Conservation (phyloP, 2,113 vertebrate genomes). For the Actinemys pallida region DNA sequence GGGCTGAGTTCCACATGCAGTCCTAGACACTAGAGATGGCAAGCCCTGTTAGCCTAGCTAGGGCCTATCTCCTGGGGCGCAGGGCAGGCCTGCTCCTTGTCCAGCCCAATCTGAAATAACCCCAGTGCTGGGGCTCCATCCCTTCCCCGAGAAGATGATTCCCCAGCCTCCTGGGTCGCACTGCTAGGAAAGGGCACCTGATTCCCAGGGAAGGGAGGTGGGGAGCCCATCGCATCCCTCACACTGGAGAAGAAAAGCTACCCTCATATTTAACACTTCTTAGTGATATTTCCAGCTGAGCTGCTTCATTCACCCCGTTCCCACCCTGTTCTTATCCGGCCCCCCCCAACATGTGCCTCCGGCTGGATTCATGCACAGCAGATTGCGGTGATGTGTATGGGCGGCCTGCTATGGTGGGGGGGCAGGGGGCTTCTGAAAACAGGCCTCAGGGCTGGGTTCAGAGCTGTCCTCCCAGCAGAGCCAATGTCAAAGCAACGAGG, state of each 20-base stretch:
- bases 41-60: background rate
- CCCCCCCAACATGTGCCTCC: background rate
- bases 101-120: background rate
- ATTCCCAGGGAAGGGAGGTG: background rate
- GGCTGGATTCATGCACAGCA: background rate
- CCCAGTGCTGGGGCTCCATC: background rate
- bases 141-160: background rate
- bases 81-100: background rate
- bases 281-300: background rate
- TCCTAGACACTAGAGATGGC: background rate
- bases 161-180: background rate
- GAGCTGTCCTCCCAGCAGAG: background rate
- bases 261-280: fast-evolving
- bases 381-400: background rate
- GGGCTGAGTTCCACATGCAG: background rate
- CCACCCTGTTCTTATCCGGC: background rate
- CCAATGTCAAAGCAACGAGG: background rate
- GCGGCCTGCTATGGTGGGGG: background rate
- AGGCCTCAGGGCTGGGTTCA: background rate
- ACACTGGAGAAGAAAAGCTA: background rate
- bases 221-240: background rate
- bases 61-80: background rate
- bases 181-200: background rate
- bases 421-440: background rate
- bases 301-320: background rate